A percentile compares a stretch with the other conserved stretches of the same genome.
Conservation (phyloP, 1,140 invertebrate genomes). For the Drosophila punjabiensis region DNA sequence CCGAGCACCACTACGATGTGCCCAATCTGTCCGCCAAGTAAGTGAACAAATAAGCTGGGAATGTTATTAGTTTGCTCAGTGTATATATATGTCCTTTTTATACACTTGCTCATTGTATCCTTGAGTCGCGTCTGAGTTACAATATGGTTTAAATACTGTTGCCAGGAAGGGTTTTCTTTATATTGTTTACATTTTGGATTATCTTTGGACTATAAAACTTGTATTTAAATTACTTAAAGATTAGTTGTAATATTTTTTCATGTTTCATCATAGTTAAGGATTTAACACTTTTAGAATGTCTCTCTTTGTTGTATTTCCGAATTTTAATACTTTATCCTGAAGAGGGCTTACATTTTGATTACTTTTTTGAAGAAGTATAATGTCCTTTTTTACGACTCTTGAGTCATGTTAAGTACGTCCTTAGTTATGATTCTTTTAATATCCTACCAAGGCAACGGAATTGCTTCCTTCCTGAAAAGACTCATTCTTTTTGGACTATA, state of each 20-base stretch:
- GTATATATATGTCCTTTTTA: constrained; percentile 10
- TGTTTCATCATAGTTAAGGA: background rate
- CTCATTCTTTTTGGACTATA: constrained; percentile 1
- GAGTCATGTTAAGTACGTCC: constrained; percentile 1
- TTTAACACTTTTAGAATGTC: background rate
- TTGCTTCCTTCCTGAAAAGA: background rate
- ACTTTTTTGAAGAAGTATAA: constrained; percentile 4
- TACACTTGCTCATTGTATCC: constrained; percentile 12
- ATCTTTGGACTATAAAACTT: background rate
- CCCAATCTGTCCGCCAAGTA: constrained; percentile 89
- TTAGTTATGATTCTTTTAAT: constrained; percentile 28
- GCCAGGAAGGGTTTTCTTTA: background rate
- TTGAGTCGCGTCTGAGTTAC: constrained; percentile 4
- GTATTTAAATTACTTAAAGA: background rate
- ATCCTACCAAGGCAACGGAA: constrained; percentile 6
- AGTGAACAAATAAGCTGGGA: constrained; percentile 49
- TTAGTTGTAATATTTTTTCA: background rate
- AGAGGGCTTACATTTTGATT: constrained; percentile 14
- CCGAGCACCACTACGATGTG: constrained; percentile 94
- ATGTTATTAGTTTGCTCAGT: constrained; percentile 32
- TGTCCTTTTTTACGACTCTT: constrained; percentile 23
- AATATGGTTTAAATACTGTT: constrained; percentile 28
- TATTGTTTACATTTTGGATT: constrained; percentile 2
- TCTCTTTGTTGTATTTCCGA: constrained; percentile 33
- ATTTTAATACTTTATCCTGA: constrained; percentile 2